Evolutionary conservation across 2,113 vertebrate species (phyloP).

Genomic region (Callospermophilus lateralis): DNA sequence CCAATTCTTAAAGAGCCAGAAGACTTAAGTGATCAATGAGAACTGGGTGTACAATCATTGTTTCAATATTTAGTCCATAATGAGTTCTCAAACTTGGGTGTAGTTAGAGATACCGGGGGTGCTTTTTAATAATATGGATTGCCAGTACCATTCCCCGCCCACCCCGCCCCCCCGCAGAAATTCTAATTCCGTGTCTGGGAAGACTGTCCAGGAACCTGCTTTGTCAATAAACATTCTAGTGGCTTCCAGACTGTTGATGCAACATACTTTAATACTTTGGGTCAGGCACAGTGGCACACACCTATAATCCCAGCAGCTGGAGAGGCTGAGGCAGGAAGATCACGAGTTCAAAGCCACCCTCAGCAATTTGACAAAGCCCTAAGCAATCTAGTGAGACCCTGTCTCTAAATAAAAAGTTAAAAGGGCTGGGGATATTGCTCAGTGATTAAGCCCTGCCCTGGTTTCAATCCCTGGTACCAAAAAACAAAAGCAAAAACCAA

Average conservation of each 20-base stretch:
- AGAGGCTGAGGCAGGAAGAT: no score
- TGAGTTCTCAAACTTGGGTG: not conserved
- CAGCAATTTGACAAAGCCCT: no score
- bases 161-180: not conserved
- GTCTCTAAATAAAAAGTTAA: no score
- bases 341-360: no score
- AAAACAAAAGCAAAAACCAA: no score
- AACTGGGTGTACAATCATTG: not conserved
- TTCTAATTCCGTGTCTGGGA: not conserved
- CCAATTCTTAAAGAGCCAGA: not conserved
- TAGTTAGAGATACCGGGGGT: not conserved
- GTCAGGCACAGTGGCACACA: no score
- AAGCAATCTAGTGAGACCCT: no score
- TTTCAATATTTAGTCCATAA: constrained; percentile 11
- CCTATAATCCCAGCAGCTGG: no score
- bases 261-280: not conserved
- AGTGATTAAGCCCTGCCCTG: no score
- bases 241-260: not conserved
- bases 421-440: no score
- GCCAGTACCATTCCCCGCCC: not conserved
- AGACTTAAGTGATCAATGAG: not conserved
- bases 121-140: not conserved
- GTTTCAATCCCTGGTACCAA: no score
- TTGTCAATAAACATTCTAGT: constrained; percentile 12
- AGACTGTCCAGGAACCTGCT: not conserved